Evolutionary conservation across 2,797 vertebrate species (phyloP), one percentile per base, ranked within the genome.

Genomic region (Eutrigla gurnardus): DNA sequence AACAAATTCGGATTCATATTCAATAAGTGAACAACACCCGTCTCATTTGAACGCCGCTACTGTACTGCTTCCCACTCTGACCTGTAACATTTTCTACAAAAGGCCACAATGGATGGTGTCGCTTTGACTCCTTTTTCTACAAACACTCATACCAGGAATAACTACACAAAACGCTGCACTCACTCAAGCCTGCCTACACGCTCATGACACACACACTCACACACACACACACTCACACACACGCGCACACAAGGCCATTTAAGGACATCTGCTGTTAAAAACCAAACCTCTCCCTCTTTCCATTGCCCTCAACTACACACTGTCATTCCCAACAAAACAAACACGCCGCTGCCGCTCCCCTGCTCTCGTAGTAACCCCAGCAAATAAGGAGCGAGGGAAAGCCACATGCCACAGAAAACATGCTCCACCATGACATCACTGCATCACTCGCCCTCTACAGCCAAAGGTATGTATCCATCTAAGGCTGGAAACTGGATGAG

Each of bases 401-500:
- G 84, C 88, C 85, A 84, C 87, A 87, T 79, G 81, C 86, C 89
- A 74, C 87, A 80, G 83, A 84, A 90, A 91, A 88, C 83, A 86
- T 58, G 65, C 69, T 84, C 80, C 75, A 46, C 80, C 33, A 83
- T 93, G 92, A 93, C 90, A 89, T 92, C 90, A 90, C 83, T 50
- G 73, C 80, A 86, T 86, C 88, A 86, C 87, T 91, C 83, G 88
- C 86, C 85, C 85, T 75, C 89, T 84, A 83, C 65, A 71, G 78
- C 86, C 78, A 70, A 86, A 90, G 85, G 87, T 92, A 91, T 93
- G 90, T 84, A 82, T 92, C 94, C 94, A 94, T 94, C 91, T 94
- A 94, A 84, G 94, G 94, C 80, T 86, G 89, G 76, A 87, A 90
- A 63, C 64, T 84, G 83, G 82, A 87, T 65, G 75, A 81, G 73